These are phyloP conservation scores for Drosophila austrosaltans DNA, from an alignment of 2,888 invertebrate species.

Conservation along the genomic window DNA sequence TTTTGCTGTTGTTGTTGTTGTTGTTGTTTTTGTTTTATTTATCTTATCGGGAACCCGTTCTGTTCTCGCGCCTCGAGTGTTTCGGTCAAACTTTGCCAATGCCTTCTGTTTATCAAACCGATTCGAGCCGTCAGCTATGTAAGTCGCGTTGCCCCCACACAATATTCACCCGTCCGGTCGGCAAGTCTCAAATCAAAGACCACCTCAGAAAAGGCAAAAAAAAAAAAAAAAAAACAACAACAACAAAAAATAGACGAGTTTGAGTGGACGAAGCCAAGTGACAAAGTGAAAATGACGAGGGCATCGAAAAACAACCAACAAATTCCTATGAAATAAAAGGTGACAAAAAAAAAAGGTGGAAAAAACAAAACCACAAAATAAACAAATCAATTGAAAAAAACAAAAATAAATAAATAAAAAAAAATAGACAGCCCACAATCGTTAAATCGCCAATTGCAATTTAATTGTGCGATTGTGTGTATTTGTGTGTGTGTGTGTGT, in stretches of 20 bases:
- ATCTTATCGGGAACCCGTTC: slow-evolving; percentile 52
- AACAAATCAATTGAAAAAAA: slow-evolving; percentile 19
- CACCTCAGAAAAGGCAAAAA: slow-evolving; percentile 28
- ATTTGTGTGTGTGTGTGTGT: not conserved
- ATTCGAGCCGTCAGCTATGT: slow-evolving; percentile 28
- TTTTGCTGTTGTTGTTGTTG: slow-evolving; percentile 14
- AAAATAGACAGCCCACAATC: slow-evolving; percentile 26
- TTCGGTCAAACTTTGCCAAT: slow-evolving; percentile 46
- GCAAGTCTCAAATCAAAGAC: slow-evolving; percentile 38
- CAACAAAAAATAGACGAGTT: slow-evolving; percentile 55
- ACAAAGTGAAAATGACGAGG: slow-evolving; percentile 24
- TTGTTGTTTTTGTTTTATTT: slow-evolving; percentile 28
- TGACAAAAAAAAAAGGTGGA: slow-evolving; percentile 22
- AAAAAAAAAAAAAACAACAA: slow-evolving; percentile 2
- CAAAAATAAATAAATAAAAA: slow-evolving; percentile 27
- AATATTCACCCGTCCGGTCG: not conserved
- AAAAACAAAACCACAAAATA: slow-evolving; percentile 41
- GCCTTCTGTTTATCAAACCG: slow-evolving; percentile 56
- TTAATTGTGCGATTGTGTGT: slow-evolving; percentile 3
- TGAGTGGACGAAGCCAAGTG: slow-evolving; percentile 18
- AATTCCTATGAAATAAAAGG: slow-evolving; percentile 39
- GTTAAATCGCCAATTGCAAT: slow-evolving; percentile 22
- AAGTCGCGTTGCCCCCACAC: slow-evolving; percentile 17
- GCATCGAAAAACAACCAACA: not conserved
- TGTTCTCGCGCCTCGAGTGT: slow-evolving; percentile 52